These are phyloP conservation scores for Lepus oiostolus DNA, from an alignment of 2,797 vertebrate species.

Conservation along the genomic window DNA sequence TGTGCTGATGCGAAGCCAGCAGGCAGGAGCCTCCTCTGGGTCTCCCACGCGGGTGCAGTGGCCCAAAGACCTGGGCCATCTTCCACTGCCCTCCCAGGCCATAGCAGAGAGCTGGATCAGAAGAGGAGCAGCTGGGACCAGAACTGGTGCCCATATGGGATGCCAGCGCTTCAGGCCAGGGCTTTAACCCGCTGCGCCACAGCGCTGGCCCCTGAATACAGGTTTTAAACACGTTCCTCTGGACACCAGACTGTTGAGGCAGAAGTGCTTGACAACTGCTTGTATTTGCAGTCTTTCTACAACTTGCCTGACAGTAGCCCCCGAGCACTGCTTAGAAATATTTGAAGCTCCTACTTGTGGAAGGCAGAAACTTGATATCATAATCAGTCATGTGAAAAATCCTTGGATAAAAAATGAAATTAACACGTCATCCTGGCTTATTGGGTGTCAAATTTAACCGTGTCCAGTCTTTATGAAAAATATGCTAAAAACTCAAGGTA, in stretches of 20 bases:
- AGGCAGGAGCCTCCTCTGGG: too few relatives aligned
- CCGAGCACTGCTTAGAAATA: constrained; percentile 66
- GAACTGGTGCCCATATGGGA: too few relatives aligned
- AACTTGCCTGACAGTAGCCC: not conserved
- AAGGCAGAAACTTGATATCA: constrained; percentile 22
- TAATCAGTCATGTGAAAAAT: constrained; percentile 56
- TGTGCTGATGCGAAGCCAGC: too few relatives aligned
- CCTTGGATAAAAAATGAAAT: constrained; percentile 68
- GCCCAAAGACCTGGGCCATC: too few relatives aligned
- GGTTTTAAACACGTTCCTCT: constrained; percentile 39
- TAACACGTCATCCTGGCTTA: constrained; percentile 30
- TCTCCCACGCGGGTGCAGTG: too few relatives aligned
- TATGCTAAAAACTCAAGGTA: constrained; percentile 29
- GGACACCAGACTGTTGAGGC: not conserved
- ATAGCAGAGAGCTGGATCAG: too few relatives aligned
- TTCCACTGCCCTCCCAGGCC: too few relatives aligned
- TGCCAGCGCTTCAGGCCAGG: too few relatives aligned
- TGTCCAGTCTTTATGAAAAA: constrained; percentile 53
- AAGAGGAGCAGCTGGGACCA: too few relatives aligned
- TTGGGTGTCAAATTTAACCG: constrained; percentile 74
- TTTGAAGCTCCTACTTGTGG: constrained; percentile 46
- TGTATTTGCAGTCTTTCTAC: not conserved
- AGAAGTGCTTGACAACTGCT: not conserved
- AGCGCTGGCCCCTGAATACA: not conserved
- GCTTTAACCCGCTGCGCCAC: too few relatives aligned